Percentiles rank a stretch among this genome's conserved stretches.
Evolutionary conservation across 2,888 invertebrate genomes (phyloP).

Genomic region (Ochlodes sylvanus): DNA sequence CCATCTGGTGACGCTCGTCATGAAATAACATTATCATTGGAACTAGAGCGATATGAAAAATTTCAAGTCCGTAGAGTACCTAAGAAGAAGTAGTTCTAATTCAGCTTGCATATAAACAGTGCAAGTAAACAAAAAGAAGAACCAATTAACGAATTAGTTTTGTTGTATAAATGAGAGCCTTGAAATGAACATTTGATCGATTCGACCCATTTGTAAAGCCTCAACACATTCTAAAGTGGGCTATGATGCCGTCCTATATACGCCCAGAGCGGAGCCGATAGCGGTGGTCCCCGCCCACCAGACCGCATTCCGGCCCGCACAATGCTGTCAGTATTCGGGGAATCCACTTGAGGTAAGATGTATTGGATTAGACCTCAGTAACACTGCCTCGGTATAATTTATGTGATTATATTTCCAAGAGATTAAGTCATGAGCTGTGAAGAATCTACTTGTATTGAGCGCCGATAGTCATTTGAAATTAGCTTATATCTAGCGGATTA

Average conservation of each 20-base stretch:
- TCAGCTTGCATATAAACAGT: no score
- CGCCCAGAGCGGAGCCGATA: background rate
- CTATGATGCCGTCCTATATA: background rate
- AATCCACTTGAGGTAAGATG: constrained; percentile 8
- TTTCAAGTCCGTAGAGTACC: no score
- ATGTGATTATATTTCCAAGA: background rate
- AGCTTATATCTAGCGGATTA: no score
- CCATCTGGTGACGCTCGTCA: no score
- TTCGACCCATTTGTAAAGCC: background rate
- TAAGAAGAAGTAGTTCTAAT: no score
- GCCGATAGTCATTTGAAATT: no score
- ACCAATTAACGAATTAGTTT: no score
- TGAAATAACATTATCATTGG: no score
- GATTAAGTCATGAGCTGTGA: background rate
- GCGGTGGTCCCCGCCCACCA: background rate
- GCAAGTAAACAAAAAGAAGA: no score
- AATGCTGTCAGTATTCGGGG: constrained; percentile 6
- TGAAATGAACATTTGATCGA: background rate
- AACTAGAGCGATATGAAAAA: no score
- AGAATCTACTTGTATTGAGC: no score
- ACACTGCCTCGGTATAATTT: background rate
- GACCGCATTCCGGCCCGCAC: background rate
- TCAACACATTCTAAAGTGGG: background rate
- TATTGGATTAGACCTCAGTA: constrained; percentile 1
- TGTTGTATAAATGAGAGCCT: background rate